phyloP scores from a whole-genome alignment of 1,140 invertebrate species.

The Leptinotarsa defecta region DNA sequence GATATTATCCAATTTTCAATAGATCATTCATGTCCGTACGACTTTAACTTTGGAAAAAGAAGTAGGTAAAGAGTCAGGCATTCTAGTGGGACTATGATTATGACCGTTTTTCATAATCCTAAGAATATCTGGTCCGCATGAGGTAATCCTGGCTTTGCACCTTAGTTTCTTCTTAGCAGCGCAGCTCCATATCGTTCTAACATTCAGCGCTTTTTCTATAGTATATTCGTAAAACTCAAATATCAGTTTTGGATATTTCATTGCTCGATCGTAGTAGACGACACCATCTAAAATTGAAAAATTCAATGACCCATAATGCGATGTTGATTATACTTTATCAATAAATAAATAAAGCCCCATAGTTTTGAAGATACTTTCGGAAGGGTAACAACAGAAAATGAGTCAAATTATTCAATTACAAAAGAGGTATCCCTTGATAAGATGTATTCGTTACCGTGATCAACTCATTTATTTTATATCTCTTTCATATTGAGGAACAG shows the following conservation, averaged over 20 bases:
- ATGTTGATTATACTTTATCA: too few relatives aligned
- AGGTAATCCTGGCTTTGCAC: conserved; percentile 40
- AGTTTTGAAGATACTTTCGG: too few relatives aligned
- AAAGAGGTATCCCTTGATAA: too few relatives aligned
- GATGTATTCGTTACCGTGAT: too few relatives aligned
- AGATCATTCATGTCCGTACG: background rate
- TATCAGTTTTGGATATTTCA: conserved; percentile 8
- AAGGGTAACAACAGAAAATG: too few relatives aligned
- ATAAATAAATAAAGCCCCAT: too few relatives aligned
- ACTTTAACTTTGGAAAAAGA: background rate
- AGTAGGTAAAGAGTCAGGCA: background rate
- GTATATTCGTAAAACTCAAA: conserved; percentile 29
- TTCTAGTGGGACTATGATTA: conserved; percentile 33
- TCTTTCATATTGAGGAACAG: too few relatives aligned
- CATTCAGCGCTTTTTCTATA: conserved; percentile 37
- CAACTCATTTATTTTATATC: too few relatives aligned
- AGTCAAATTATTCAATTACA: too few relatives aligned
- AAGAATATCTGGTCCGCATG: conserved; percentile 24
- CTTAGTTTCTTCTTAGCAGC: conserved; percentile 38
- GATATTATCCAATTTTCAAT: too few relatives aligned
- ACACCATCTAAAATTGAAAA: conserved; percentile 1
- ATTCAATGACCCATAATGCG: too few relatives aligned
- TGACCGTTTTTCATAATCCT: conserved; percentile 38
- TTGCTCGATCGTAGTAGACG: conserved; percentile 1
- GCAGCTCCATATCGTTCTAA: conserved; percentile 46